A percentile compares a stretch with the other conserved stretches of the same genome.
Conservation (phyloP, 2,113 vertebrate species). For the Pollachius pollachius region DNA sequence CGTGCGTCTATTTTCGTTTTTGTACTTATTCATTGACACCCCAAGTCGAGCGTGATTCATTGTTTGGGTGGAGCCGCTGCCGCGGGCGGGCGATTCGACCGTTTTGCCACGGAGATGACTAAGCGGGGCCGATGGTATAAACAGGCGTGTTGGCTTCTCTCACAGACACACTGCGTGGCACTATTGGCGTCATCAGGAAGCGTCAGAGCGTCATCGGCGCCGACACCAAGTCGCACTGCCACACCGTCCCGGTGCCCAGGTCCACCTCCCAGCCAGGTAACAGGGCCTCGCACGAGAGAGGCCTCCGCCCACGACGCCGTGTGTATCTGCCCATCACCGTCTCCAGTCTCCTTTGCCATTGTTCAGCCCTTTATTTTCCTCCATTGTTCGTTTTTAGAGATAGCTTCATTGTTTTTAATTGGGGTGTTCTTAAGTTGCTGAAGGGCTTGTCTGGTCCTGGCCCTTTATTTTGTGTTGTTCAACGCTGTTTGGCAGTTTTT, state of each 20-base stretch:
- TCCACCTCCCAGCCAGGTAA: slow-evolving; percentile 92
- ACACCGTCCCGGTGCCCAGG: slow-evolving; percentile 72
- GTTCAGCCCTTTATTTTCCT: neutral
- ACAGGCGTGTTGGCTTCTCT: slow-evolving; percentile 59
- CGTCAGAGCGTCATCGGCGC: slow-evolving; percentile 63
- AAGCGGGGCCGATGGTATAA: slow-evolving; percentile 19
- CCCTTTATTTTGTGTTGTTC: neutral
- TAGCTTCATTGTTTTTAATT: neutral
- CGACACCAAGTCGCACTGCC: slow-evolving; percentile 35
- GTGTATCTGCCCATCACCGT: neutral
- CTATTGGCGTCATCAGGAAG: slow-evolving; percentile 76
- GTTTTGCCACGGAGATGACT: too few species aligned
- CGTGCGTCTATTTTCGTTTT: too few species aligned
- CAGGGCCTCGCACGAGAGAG: neutral
- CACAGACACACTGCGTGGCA: slow-evolving; percentile 78
- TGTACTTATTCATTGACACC: too few species aligned
- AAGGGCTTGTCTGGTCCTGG: too few species aligned
- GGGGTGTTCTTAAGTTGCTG: neutral
- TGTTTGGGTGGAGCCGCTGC: too few species aligned
- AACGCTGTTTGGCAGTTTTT: neutral
- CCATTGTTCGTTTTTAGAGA: neutral
- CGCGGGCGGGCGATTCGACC: too few species aligned
- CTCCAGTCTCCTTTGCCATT: neutral
- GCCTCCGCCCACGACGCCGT: neutral
- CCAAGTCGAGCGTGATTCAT: too few species aligned